Conservation (phyloP, 2,888 invertebrate species). For the Eupsilia transversa region DNA sequence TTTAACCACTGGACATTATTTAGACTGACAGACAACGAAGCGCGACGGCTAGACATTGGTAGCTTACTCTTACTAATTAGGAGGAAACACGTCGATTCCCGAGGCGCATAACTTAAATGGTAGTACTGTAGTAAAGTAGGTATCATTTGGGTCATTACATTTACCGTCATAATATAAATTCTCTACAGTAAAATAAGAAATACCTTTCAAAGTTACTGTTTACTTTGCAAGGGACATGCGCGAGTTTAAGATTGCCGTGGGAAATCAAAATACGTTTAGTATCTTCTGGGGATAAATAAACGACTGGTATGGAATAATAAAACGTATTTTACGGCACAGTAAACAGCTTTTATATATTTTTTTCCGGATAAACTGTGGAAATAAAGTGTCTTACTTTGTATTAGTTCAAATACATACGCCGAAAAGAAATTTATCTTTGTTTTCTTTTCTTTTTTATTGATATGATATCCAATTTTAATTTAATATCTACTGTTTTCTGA, state of each 20-base stretch:
- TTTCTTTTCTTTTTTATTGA: conserved; percentile 21
- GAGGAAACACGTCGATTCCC: neutral
- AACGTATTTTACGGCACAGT: conserved; percentile 64
- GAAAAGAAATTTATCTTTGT: conserved; percentile 10
- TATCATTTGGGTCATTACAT: conserved; percentile 2
- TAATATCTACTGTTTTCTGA: neutral
- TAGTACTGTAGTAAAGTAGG: conserved; percentile 1
- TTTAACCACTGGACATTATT: neutral
- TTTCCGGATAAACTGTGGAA: conserved; percentile 32
- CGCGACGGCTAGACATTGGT: neutral
- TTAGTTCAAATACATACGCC: conserved; percentile 19
- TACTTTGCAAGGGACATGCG: conserved; percentile 57
- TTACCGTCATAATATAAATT: conserved; percentile 32
- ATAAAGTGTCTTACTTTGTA: conserved; percentile 49
- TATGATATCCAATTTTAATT: conserved; percentile 16
- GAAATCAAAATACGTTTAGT: conserved; percentile 68
- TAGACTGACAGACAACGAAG: too few species aligned
- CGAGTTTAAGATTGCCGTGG: conserved; percentile 66
- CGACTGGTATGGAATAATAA: conserved; percentile 62
- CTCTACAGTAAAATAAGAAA: conserved; percentile 39
- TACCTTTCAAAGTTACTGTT: conserved; percentile 47
- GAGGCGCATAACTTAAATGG: neutral
- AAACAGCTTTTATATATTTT: conserved; percentile 59
- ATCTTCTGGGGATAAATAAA: conserved; percentile 65
- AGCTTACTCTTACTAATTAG: neutral